Base-by-base conservation (phyloP, 2,113 vertebrate species). In the Eublepharis macularius region DNA sequence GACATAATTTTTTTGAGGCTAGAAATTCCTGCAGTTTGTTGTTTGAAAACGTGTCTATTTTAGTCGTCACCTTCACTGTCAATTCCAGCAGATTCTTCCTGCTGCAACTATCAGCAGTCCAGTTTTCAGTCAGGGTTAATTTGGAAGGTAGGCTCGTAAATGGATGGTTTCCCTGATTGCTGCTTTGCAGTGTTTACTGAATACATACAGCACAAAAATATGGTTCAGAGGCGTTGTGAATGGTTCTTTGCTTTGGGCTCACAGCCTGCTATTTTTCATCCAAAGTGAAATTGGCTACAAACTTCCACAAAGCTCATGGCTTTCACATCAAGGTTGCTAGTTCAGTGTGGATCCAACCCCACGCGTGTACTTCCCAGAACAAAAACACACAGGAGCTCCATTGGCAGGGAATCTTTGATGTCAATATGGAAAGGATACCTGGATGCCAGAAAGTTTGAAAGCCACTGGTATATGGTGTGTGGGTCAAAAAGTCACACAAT, bases 21-120 rank as follows among this genome's bases (percentile, higher is more conserved):
- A 66, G 47, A 68, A 78, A 57, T 41, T 77, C 83, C 47, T 69
- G 65, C 29, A 77, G 47, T 29, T 19, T 66, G 60, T 78, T 78
- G 65, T 69, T 69, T 57, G 83, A 47, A 84, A 84, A 78, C 54
- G 29, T 57, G 63, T 84, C 65, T 77, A 29, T 6, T 29, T 43
- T 70, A 36, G 2, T 2, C 57, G 65, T 57, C 49, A 69, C 70
- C 49, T 84, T 84, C 69, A 65, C 65, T 70, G 75, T 78, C 83
- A 84, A 41, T 57, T 54, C 36, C 21, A 70, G 83, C 65, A 78
- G 63, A n/a, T 76, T 57, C 75, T 43, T 78, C 49, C 57, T 26
- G 32, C 26, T 84, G 83, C 65, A 43, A 29, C 45, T 78, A 16
- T n/a, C 36, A 57, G 17, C 63, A 78, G 69, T 84, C 69, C 75